Conservation (phyloP, 2,888 invertebrate genomes). For the Enchytraeus crypticus region DNA sequence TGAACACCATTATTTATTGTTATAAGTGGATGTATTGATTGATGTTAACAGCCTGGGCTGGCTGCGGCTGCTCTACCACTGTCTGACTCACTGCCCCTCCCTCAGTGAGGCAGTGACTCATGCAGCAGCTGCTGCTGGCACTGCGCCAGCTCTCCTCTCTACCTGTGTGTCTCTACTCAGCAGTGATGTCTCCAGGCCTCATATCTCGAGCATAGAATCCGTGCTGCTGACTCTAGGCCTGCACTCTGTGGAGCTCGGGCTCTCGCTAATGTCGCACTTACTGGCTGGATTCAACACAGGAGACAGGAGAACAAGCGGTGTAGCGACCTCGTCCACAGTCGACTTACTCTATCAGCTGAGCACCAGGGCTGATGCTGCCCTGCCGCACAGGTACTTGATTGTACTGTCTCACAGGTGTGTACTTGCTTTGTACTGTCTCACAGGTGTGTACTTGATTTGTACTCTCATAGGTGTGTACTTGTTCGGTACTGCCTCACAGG, state of each 20-base stretch:
- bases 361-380: conserved; percentile 53
- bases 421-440: too few relatives aligned
- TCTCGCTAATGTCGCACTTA: conserved; percentile 40
- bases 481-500: too few relatives aligned
- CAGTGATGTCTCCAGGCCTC: conserved; percentile 60
- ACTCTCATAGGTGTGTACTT: too few relatives aligned
- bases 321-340: conserved; percentile 60
- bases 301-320: conserved; percentile 39
- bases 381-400: conserved; percentile 35
- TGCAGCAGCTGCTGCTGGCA: conserved; percentile 58
- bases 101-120: conserved; percentile 33
- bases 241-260: conserved; percentile 55
- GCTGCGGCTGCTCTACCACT: conserved; percentile 72
- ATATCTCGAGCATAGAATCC: conserved; percentile 59
- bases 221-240: conserved; percentile 64
- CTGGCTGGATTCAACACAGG: conserved; percentile 19
- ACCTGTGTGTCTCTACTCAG: conserved; percentile 65
- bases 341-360: conserved; percentile 73
- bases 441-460: too few relatives aligned
- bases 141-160: conserved; percentile 60
- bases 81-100: conserved; percentile 55
- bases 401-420: not conserved
- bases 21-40: too few relatives aligned
- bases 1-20: too few relatives aligned
- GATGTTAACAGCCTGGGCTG: conserved; percentile 74